Conservation (phyloP, 2,113 vertebrate genomes). For the Rhombomys opimus region DNA sequence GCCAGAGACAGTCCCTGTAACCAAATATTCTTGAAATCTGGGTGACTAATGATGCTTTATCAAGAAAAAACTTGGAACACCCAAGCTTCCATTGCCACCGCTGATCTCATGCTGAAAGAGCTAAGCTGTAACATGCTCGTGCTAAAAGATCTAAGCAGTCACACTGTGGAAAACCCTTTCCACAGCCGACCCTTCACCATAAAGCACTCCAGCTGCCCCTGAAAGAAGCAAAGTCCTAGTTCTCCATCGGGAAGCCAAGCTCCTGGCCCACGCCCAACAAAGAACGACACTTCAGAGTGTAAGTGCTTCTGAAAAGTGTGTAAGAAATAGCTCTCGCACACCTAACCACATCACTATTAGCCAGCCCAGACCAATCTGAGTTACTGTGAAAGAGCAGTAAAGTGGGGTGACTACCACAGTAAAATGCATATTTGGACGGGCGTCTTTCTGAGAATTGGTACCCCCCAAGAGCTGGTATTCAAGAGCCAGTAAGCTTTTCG, state of each 20-base stretch:
- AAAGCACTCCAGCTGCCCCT: too few species aligned
- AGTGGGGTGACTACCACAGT: not conserved
- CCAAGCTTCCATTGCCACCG: too few species aligned
- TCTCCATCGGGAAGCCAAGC: too few species aligned
- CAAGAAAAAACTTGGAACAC: not conserved
- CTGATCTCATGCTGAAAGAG: too few species aligned
- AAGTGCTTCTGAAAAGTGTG: conserved; percentile 12
- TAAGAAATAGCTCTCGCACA: not conserved
- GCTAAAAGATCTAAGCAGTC: too few species aligned
- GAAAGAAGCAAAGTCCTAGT: too few species aligned
- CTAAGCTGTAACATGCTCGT: too few species aligned
- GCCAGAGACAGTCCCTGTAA: not conserved
- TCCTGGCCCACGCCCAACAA: too few species aligned
- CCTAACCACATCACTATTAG: not conserved
- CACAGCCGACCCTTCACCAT: too few species aligned
- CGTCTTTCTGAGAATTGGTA: not conserved
- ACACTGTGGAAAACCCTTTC: too few species aligned
- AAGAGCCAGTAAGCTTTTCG: not conserved
- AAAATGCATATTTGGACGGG: not conserved
- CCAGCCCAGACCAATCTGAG: not conserved
- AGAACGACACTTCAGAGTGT: not conserved
- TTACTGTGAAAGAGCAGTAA: not conserved
- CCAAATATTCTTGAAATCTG: not conserved
- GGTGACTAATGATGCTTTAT: not conserved
- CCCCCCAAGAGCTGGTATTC: not conserved